Conservation (phyloP, 2,797 vertebrate species). For the Syndactyla subalaris region DNA sequence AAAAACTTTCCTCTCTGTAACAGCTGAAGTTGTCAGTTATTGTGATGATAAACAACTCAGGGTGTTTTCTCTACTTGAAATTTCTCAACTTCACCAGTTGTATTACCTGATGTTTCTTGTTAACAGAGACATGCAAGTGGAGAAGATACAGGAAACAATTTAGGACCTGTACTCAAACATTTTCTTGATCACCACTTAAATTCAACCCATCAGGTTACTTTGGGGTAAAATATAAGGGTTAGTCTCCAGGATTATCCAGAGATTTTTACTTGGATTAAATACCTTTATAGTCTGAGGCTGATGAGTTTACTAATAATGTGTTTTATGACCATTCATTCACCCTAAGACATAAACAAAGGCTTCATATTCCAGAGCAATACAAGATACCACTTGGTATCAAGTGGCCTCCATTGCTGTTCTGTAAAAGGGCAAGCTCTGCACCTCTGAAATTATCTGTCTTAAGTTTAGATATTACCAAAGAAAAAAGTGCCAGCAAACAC, state of each 20-base stretch:
- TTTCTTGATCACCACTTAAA: neutral
- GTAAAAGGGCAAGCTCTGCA: neutral
- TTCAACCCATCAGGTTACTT: neutral
- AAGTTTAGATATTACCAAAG: neutral
- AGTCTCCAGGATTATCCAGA: neutral
- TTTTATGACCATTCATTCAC: neutral
- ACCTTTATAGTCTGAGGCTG: neutral
- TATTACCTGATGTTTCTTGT: neutral
- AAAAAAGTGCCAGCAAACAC: neutral
- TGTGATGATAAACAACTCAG: neutral
- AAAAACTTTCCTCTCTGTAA: neutral
- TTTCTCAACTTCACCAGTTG: neutral
- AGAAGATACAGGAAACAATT: neutral
- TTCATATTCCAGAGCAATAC: neutral
- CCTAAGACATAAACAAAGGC: neutral
- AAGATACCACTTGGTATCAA: neutral
- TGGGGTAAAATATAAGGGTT: neutral
- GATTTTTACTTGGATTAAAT: neutral
- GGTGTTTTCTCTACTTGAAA: neutral
- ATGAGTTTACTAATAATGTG: neutral
- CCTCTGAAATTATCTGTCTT: neutral
- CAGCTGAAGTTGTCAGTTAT: neutral
- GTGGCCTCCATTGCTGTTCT: neutral
- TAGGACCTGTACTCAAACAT: neutral
- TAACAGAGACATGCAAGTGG: neutral